Conservation (phyloP, 2,888 invertebrate genomes). For the Ditula angustiorana region DNA sequence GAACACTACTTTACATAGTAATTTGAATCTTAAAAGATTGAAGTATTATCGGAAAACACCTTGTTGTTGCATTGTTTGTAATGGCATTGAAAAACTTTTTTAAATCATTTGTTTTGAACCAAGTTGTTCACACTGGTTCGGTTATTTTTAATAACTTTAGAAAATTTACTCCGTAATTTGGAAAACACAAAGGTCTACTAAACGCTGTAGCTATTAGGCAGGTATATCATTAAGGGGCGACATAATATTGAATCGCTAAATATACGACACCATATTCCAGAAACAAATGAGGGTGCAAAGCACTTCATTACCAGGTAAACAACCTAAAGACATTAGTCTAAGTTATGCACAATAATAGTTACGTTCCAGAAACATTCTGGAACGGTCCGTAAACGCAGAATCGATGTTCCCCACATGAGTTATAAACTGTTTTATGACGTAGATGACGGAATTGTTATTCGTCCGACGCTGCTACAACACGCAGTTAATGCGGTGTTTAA, state of each 20-base stretch:
- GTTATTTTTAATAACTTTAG: no score
- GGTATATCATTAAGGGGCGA: background rate
- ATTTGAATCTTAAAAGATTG: slow-evolving; percentile 25
- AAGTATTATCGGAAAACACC: slow-evolving; percentile 11
- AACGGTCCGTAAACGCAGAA: slow-evolving; percentile 49
- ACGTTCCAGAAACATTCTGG: slow-evolving; percentile 19
- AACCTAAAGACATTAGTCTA: slow-evolving; percentile 24
- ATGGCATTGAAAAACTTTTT: background rate
- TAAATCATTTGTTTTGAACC: no score
- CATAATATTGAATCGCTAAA: slow-evolving; percentile 18
- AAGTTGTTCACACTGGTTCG: no score
- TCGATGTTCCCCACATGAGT: slow-evolving; percentile 49
- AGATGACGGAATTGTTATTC: slow-evolving; percentile 61
- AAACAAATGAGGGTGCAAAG: slow-evolving; percentile 15
- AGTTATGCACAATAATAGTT: slow-evolving; percentile 31
- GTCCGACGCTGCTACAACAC: slow-evolving; percentile 45
- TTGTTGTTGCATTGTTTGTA: background rate
- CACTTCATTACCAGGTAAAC: slow-evolving; percentile 23
- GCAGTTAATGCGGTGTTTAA: slow-evolving; percentile 32
- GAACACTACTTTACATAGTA: slow-evolving; percentile 15
- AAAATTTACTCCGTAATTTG: no score
- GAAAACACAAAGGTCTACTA: no score
- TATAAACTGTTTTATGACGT: slow-evolving; percentile 67
- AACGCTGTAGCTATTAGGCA: background rate
- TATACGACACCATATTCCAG: background rate